phyloP scores from a whole-genome alignment of 2,888 invertebrate genomes.

The Trachelus tabidus region DNA sequence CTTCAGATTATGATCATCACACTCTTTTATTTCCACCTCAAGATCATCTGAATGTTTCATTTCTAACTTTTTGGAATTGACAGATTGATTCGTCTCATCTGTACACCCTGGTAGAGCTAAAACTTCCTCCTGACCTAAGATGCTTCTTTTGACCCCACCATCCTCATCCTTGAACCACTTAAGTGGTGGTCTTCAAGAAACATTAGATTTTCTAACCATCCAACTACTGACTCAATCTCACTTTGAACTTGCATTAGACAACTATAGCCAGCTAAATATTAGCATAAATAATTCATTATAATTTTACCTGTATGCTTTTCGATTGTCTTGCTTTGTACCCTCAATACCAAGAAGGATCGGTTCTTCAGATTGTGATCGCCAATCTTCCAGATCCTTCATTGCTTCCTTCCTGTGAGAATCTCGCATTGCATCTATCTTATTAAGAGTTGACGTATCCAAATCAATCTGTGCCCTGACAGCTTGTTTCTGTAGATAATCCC shows the following conservation, averaged over 20 bases:
- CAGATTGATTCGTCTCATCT: neutral
- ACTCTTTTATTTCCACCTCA: neutral
- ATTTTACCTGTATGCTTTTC: slow-evolving; percentile 47
- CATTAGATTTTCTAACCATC: neutral
- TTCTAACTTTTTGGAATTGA: neutral
- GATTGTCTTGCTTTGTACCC: slow-evolving; percentile 46
- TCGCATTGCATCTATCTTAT: slow-evolving; percentile 74
- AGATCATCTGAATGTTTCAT: neutral
- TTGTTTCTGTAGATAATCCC: slow-evolving; percentile 70
- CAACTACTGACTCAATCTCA: neutral
- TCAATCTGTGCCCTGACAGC: slow-evolving; percentile 73
- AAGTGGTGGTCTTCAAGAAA: slow-evolving; percentile 40
- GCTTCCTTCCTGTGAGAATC: slow-evolving; percentile 73
- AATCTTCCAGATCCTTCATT: slow-evolving; percentile 75
- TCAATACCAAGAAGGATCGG: slow-evolving; percentile 39
- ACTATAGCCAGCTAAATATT: neutral
- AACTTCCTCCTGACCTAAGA: neutral
- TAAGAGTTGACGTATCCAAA: slow-evolving; percentile 70
- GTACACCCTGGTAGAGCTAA: neutral
- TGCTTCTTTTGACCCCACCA: slow-evolving; percentile 24
- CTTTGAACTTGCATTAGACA: slow-evolving; percentile 3
- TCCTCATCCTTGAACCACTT: slow-evolving; percentile 47
- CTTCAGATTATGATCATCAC: neutral
- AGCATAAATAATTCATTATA: neutral
- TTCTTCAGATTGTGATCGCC: slow-evolving; percentile 63